Evolutionary conservation across 2,888 invertebrate species (phyloP), one percentile per base, ranked within the genome.

Genomic region (Coecobrya sp.): DNA sequence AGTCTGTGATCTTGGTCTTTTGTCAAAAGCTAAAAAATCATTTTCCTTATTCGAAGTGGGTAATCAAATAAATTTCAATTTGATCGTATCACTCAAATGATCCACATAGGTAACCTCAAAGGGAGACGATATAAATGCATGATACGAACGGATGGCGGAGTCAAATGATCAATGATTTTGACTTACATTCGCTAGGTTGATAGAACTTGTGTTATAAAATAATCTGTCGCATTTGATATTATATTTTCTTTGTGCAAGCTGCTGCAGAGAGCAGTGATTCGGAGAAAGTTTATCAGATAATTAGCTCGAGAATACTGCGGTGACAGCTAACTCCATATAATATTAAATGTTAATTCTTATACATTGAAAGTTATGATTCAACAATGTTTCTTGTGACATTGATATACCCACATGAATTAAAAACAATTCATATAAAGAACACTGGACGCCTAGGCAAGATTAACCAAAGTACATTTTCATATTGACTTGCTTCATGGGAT

Each of bases 281-380:
- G 79, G 79, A 52, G 79, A 79, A 79, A 79, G 79, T 52, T 52
- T 25, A 52, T 79, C 79, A 25, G 27, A 27, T 25, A 52, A 79
- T 27, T 79, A 25, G 52, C 27, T 52, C 13, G 1, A 49, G 19
- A 1, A 16, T 70, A 3, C 25, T 5, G n/a, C 8, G 70, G 70
- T 55, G 55, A 49, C 55, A 55, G 19, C 3, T 0, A 55, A 19
- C n/a, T 49, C n/a, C n/a, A 49, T 13, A 49, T 10, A 7, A 49
- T 49, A 10, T 16, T 10, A 1, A 49, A 13, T 49, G 16, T 55
- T 11, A 55, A 55, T 7, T 55, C n/a, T 55, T n/a, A 11, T 5
- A 55, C 11, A 4, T 11, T 7, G 36, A 36, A 7, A 36, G 36
- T 7, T 36, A 36, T 36, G 36, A 7, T 7, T 36, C 36, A 7